Evolutionary conservation across 2,797 vertebrate species (phyloP).

Genomic region (Atherinosoma microstoma): DNA sequence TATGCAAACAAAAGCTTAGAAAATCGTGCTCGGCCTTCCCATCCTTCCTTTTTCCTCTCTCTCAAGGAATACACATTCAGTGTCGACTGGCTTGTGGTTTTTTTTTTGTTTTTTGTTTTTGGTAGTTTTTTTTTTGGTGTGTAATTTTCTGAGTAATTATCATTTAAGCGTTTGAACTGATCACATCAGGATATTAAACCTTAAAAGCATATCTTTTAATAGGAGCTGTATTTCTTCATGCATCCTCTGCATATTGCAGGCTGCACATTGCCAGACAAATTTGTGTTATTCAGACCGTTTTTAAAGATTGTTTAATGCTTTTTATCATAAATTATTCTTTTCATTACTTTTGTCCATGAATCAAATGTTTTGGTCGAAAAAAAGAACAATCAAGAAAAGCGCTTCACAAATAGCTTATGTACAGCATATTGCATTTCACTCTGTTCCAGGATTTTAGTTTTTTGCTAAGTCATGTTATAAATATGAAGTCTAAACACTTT

Average conservation of each 20-base stretch:
- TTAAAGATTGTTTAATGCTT: not conserved
- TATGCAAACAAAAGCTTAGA: slow-evolving; percentile 76
- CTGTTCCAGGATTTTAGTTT: not conserved
- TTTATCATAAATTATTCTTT: not conserved
- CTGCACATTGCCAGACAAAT: slow-evolving; percentile 3
- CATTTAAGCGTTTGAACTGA: slow-evolving; percentile 15
- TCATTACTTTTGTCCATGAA: not conserved
- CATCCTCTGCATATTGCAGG: not conserved
- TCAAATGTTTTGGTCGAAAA: not conserved
- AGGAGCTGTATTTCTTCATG: slow-evolving; percentile 13
- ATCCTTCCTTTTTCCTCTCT: slow-evolving; percentile 67
- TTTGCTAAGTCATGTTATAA: not conserved
- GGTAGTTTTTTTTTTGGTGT: not conserved
- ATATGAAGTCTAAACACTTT: slow-evolving; percentile 5
- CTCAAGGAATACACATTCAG: slow-evolving; percentile 55
- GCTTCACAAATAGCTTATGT: not conserved
- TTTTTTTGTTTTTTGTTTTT: slow-evolving; percentile 20
- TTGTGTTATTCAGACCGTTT: slow-evolving; percentile 20
- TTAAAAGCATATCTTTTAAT: slow-evolving; percentile 6
- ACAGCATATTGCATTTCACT: not conserved
- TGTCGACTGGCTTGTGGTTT: slow-evolving; percentile 16
- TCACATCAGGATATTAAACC: slow-evolving; percentile 24
- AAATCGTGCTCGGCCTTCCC: slow-evolving; percentile 62
- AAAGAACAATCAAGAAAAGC: not conserved
- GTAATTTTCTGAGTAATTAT: slow-evolving; percentile 19